Conservation (phyloP, 2,888 invertebrate genomes). For the Meteorus colon region DNA sequence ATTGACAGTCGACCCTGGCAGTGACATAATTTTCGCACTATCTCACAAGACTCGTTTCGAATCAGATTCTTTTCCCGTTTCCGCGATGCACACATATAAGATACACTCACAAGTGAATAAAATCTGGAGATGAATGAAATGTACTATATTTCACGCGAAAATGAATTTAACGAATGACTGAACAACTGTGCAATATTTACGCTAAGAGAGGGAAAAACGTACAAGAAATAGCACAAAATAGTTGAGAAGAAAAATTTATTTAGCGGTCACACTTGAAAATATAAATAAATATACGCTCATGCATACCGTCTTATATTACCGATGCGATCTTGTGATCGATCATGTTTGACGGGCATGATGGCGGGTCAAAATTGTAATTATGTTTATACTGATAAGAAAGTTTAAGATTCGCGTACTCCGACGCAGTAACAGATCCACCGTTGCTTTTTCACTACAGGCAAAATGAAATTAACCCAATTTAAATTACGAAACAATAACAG, state of each 20-base stretch:
- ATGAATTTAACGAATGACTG: neutral
- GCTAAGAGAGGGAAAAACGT: neutral
- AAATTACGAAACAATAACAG: constrained; percentile 59
- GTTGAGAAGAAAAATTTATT: constrained; percentile 19
- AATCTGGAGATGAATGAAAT: constrained; percentile 3
- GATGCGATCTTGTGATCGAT: constrained; percentile 62
- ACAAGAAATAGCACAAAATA: neutral
- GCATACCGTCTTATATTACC: constrained; percentile 59
- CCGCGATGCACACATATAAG: neutral
- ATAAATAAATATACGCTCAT: constrained; percentile 33
- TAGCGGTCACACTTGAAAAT: neutral
- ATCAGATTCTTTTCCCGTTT: neutral
- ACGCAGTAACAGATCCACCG: neutral
- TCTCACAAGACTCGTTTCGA: neutral
- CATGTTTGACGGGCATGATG: constrained; percentile 63
- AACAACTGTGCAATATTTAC: neutral
- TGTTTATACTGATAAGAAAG: neutral
- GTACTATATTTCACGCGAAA: neutral
- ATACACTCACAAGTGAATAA: neutral
- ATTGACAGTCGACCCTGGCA: constrained; percentile 60
- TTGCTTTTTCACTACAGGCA: constrained; percentile 26
- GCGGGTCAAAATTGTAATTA: neutral
- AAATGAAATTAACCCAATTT: constrained; percentile 60
- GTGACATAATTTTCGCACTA: constrained; percentile 44
- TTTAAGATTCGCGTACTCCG: neutral